Conservation (phyloP, 1,140 invertebrate genomes). For the Musca domestica region DNA sequence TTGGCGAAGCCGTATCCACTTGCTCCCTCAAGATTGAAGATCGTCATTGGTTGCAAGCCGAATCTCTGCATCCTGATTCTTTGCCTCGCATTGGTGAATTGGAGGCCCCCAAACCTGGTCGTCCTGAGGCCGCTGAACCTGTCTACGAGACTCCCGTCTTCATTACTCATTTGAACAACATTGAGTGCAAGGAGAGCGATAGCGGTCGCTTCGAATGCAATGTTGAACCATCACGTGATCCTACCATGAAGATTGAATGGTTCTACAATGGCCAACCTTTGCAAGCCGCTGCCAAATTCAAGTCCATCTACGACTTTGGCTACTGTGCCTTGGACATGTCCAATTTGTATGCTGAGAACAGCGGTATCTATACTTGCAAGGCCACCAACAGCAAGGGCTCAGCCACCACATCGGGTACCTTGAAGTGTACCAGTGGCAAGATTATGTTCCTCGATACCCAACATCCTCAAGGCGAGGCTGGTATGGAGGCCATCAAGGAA, state of each 20-base stretch:
- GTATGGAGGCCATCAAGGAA: conserved; percentile 81
- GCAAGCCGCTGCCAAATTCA: conserved; percentile 75
- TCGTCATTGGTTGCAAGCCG: conserved; percentile 80
- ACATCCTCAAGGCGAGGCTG: conserved; percentile 84
- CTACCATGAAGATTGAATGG: conserved; percentile 91
- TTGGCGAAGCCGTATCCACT: conserved; percentile 89
- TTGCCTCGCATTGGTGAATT: conserved; percentile 81
- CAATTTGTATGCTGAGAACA: conserved; percentile 82
- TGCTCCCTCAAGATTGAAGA: conserved; percentile 87
- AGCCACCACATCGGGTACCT: conserved; percentile 81
- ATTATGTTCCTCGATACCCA: conserved; percentile 82
- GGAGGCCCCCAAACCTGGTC: conserved; percentile 71
- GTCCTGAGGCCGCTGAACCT: conserved; percentile 68
- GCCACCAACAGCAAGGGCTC: conserved; percentile 88
- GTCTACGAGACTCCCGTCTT: conserved; percentile 83
- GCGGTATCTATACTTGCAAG: conserved; percentile 86
- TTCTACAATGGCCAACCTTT: conserved; percentile 82
- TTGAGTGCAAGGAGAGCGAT: conserved; percentile 85
- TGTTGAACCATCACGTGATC: conserved; percentile 91
- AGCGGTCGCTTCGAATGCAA: conserved; percentile 92
- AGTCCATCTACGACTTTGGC: conserved; percentile 86
- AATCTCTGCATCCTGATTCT: conserved; percentile 88
- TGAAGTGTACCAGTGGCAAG: conserved; percentile 77
- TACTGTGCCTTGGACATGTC: conserved; percentile 81
- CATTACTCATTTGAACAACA: conserved; percentile 86